These are phyloP conservation scores for Chitala chitala DNA, from an alignment of 2,113 vertebrate species.

Conservation along the genomic window DNA sequence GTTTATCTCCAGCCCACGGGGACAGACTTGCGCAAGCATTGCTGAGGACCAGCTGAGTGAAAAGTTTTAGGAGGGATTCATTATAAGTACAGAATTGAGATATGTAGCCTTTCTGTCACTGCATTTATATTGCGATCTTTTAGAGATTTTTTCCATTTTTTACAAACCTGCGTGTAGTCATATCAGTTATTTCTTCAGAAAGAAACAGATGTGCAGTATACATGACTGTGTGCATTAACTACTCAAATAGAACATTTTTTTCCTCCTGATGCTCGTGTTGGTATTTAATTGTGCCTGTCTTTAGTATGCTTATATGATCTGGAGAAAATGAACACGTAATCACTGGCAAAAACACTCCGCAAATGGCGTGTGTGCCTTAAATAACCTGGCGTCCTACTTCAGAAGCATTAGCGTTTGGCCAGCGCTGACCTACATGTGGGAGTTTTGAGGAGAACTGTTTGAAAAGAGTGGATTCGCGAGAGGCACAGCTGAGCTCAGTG, in stretches of 20 bases:
- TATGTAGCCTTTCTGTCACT: neutral
- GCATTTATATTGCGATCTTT: neutral
- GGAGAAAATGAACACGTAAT: neutral
- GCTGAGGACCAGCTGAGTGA: neutral
- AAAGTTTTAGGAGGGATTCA: neutral
- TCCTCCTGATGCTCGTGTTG: neutral
- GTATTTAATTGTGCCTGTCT: neutral
- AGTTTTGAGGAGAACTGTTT: neutral
- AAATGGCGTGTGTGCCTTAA: neutral
- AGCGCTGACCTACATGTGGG: neutral
- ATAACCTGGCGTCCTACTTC: neutral
- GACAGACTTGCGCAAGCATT: neutral
- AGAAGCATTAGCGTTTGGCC: neutral
- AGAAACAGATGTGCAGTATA: no score
- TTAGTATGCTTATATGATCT: neutral
- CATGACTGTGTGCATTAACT: no score
- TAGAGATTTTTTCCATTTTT: no score
- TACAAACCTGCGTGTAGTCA: no score
- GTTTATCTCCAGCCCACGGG: constrained; percentile 1
- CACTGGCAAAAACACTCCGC: neutral
- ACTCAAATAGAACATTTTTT: neutral
- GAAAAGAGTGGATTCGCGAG: neutral
- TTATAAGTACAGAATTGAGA: no score
- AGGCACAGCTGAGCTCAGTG: neutral
- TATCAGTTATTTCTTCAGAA: no score